Conservation (phyloP, 2,113 vertebrate genomes). For the Ia io region DNA sequence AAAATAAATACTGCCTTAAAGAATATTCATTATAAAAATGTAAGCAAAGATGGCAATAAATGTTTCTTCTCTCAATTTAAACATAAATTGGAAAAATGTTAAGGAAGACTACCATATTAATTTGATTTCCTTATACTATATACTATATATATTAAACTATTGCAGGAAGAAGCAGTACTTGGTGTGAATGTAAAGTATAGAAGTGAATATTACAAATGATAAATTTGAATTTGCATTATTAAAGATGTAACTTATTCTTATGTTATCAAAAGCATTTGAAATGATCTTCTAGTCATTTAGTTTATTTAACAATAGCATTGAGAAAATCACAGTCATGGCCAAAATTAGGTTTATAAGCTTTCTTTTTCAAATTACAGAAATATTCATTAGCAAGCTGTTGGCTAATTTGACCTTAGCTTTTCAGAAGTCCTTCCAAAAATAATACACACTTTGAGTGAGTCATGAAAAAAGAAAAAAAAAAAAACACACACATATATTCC, state of each 20-base stretch:
- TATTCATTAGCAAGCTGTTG: slow-evolving; percentile 46
- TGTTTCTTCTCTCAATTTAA: neutral
- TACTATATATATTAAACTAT: neutral
- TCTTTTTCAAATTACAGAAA: slow-evolving; percentile 47
- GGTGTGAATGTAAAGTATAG: neutral
- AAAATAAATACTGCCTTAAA: neutral
- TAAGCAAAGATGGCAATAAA: neutral
- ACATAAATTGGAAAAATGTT: neutral
- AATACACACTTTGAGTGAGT: slow-evolving; percentile 57
- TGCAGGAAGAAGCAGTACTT: neutral
- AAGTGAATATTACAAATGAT: neutral
- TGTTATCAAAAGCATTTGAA: slow-evolving; percentile 28
- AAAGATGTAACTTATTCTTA: slow-evolving; percentile 15
- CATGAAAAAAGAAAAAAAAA: neutral
- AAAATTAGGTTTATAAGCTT: slow-evolving; percentile 43
- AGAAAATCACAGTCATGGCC: neutral
- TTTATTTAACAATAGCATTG: neutral
- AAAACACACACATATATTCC: neutral
- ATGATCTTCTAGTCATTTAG: neutral
- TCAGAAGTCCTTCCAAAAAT: slow-evolving; percentile 63
- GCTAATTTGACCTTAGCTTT: slow-evolving; percentile 58
- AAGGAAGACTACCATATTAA: neutral
- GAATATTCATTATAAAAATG: neutral
- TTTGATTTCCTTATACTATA: neutral
- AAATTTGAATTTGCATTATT: neutral